Percentiles rank a stretch among this genome's conserved stretches.
Evolutionary conservation across 2,888 invertebrate species (phyloP).

Genomic region (Erebia ligea): DNA sequence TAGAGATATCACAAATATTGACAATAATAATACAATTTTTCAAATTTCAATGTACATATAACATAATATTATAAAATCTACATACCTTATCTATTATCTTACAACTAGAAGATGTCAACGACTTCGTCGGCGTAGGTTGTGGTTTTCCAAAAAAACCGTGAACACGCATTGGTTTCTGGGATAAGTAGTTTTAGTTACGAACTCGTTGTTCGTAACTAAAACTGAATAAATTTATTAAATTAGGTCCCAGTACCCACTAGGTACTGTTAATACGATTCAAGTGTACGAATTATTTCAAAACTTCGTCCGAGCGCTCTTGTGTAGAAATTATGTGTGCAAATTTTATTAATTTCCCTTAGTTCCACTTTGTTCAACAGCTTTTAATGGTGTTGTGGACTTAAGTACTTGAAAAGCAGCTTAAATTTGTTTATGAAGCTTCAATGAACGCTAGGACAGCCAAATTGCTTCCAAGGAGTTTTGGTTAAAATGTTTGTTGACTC

Average conservation of each 20-base stretch:
- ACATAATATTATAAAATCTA: too few species aligned
- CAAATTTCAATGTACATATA: too few species aligned
- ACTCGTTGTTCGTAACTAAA: constrained; percentile 18
- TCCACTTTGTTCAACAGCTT: constrained; percentile 38
- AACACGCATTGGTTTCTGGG: too few species aligned
- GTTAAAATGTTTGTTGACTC: constrained; percentile 5
- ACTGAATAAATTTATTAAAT: constrained; percentile 29
- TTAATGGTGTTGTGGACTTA: constrained; percentile 32
- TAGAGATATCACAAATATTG: too few species aligned
- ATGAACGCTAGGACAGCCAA: constrained; percentile 22
- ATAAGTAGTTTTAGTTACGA: too few species aligned
- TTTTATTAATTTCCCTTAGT: constrained; percentile 53
- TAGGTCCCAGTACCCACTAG: constrained; percentile 11
- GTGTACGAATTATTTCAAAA: constrained; percentile 47
- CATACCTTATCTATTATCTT: too few species aligned
- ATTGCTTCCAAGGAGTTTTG: constrained; percentile 22
- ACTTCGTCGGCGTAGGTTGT: too few species aligned
- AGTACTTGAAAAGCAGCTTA: constrained; percentile 28
- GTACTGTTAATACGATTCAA: constrained; percentile 28
- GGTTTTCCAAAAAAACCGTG: neutral
- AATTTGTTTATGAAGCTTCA: constrained; percentile 29
- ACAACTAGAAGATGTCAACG: too few species aligned
- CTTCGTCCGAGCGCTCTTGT: constrained; percentile 42
- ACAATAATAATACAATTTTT: too few species aligned
- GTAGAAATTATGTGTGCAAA: constrained; percentile 50